A percentile compares a stretch with the other conserved stretches of the same genome.
Evolutionary conservation across 2,113 vertebrate genomes (phyloP).

Genomic region (Amblyornis subalaris): DNA sequence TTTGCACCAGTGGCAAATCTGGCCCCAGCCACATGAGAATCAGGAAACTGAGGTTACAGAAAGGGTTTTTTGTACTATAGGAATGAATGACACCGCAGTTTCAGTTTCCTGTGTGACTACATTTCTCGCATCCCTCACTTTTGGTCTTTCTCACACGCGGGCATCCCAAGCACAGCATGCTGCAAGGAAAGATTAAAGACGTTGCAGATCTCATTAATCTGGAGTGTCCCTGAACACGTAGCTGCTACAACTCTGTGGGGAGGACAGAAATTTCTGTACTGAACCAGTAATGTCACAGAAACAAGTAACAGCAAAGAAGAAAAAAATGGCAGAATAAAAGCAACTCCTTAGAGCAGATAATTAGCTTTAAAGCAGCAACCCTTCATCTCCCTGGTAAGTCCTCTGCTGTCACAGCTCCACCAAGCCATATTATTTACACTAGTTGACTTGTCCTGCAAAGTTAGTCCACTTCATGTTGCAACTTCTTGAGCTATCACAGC

Average conservation of each 20-base stretch:
- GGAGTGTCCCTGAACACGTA: neutral
- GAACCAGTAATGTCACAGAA: neutral
- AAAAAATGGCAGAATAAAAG: neutral
- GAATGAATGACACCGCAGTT: slow-evolving; percentile 49
- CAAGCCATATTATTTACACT: neutral
- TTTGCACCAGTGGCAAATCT: slow-evolving; percentile 39
- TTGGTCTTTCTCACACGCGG: slow-evolving; percentile 33
- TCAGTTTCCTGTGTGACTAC: slow-evolving; percentile 46
- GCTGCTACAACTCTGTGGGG: neutral
- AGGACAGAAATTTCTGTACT: neutral
- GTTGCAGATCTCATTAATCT: slow-evolving; percentile 17
- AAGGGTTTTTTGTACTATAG: slow-evolving; percentile 48
- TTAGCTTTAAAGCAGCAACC: neutral
- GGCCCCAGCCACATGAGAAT: slow-evolving; percentile 19
- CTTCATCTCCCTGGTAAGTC: neutral
- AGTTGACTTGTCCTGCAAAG: neutral
- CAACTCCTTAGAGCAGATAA: neutral
- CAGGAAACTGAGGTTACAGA: slow-evolving; percentile 59
- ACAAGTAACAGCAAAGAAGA: neutral
- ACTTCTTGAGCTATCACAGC: neutral
- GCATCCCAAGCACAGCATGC: slow-evolving; percentile 10
- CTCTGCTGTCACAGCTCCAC: neutral
- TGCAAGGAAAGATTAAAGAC: slow-evolving; percentile 4
- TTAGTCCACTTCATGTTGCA: neutral
- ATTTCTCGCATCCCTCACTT: neutral